Evolutionary conservation across 2,888 invertebrate species (phyloP).

Genomic region (Neoaliturus tenellus): DNA sequence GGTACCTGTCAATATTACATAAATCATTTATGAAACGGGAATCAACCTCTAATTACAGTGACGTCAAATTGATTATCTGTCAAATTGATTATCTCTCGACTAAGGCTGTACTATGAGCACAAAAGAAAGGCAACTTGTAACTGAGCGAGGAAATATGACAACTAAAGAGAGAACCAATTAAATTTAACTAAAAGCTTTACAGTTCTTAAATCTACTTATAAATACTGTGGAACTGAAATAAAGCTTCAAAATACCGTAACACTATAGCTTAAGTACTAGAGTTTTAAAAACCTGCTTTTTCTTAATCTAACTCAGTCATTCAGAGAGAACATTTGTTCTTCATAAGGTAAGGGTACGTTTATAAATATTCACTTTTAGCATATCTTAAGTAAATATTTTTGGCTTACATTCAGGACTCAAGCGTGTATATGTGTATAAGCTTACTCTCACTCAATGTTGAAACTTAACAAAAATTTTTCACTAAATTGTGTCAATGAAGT

Average conservation of each 20-base stretch:
- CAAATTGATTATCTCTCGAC: too few species aligned
- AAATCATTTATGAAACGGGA: not conserved
- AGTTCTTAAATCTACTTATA: not conserved
- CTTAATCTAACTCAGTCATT: constrained; percentile 48
- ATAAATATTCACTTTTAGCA: constrained; percentile 19
- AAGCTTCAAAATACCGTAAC: not conserved
- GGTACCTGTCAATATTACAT: constrained; percentile 23
- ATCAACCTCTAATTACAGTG: not conserved
- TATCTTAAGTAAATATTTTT: constrained; percentile 32
- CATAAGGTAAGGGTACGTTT: constrained; percentile 22
- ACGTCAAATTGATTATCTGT: too few species aligned
- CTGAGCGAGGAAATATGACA: not conserved
- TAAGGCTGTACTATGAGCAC: not conserved
- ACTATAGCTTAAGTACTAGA: constrained; percentile 25
- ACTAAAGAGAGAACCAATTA: not conserved
- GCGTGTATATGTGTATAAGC: constrained; percentile 10
- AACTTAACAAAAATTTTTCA: constrained; percentile 10
- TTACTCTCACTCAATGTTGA: constrained; percentile 37
- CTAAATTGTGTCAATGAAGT: too few species aligned
- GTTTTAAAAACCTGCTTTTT: constrained; percentile 17
- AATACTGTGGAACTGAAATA: constrained; percentile 47
- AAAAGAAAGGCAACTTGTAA: not conserved
- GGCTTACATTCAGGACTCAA: constrained; percentile 49
- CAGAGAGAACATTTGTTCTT: constrained; percentile 41
- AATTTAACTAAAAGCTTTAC: not conserved